phyloP scores from a whole-genome alignment of 2,797 vertebrate genomes.

The Lutjanus campechanus region DNA sequence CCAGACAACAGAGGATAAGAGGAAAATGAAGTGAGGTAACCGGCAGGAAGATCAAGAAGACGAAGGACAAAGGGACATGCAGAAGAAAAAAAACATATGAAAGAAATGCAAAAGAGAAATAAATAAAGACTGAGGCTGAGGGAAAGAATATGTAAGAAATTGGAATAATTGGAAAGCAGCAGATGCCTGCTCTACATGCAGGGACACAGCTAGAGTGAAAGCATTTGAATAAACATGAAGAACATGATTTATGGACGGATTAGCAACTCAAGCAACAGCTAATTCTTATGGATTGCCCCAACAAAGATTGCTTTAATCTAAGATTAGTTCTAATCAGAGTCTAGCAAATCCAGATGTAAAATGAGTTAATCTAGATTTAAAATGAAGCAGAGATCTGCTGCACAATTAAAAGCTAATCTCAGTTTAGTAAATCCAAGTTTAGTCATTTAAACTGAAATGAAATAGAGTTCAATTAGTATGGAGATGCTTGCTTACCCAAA shows the following conservation, averaged over 20 bases:
- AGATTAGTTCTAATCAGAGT: too few species aligned
- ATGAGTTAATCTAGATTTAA: too few species aligned
- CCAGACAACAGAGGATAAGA: slow-evolving; percentile 66
- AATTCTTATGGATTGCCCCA: background rate
- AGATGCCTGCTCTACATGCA: background rate
- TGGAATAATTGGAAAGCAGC: slow-evolving; percentile 35
- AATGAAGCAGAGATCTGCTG: too few species aligned
- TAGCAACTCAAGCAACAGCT: background rate
- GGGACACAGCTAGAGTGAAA: background rate
- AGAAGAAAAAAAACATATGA: slow-evolving; percentile 15
- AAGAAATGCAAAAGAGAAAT: slow-evolving; percentile 26
- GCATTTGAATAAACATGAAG: slow-evolving; percentile 28
- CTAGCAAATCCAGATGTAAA: too few species aligned
- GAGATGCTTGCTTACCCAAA: too few species aligned
- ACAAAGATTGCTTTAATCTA: too few species aligned
- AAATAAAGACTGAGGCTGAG: slow-evolving; percentile 11
- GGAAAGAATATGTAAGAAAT: slow-evolving; percentile 3
- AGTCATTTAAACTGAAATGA: too few species aligned
- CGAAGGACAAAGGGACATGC: slow-evolving; percentile 56
- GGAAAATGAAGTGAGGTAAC: slow-evolving; percentile 61
- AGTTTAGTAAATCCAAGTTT: too few species aligned
- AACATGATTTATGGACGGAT: slow-evolving; percentile 17
- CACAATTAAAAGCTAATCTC: too few species aligned
- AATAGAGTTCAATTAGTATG: too few species aligned
- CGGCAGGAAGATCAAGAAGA: slow-evolving; percentile 40